Conservation (phyloP, 2,797 vertebrate genomes). For the Thamnophis elegans region DNA sequence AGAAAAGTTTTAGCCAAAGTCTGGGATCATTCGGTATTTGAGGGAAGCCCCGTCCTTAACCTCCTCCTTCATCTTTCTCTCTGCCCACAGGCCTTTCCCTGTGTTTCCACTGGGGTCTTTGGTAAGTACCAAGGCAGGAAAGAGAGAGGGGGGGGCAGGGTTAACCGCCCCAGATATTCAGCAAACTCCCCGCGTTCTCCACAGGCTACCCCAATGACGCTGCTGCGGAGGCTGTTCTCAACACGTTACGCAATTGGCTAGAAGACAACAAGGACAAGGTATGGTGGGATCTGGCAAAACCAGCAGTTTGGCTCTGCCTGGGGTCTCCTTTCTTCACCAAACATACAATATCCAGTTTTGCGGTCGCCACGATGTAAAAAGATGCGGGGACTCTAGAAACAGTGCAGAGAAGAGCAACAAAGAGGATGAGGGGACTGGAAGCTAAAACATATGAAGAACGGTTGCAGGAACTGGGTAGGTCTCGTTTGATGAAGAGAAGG, state of each 20-base stretch:
- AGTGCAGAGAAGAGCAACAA: too few species aligned
- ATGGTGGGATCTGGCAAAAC: neutral
- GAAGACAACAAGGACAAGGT: constrained; percentile 84
- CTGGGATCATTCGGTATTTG: neutral
- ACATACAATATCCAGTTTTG: neutral
- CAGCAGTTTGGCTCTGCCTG: neutral
- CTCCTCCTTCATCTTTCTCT: fast-evolving
- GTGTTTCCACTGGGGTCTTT: constrained; percentile 68
- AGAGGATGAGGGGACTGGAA: too few species aligned
- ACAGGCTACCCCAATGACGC: constrained; percentile 84
- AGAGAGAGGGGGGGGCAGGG: fast-evolving
- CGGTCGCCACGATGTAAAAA: too few species aligned
- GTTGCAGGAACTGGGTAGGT: too few species aligned
- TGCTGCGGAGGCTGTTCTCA: constrained; percentile 81
- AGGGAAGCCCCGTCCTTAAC: neutral
- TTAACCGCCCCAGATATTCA: neutral
- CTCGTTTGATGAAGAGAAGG: too few species aligned
- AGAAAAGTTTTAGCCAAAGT: too few species aligned
- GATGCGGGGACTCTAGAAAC: too few species aligned
- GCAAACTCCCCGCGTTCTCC: fast-evolving
- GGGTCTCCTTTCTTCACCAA: neutral
- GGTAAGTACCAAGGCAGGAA: constrained; percentile 49
- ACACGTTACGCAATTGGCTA: constrained; percentile 81
- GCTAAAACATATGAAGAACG: too few species aligned
- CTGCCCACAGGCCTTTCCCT: constrained; percentile 63